Evolutionary conservation across 1,140 invertebrate genomes (phyloP), one percentile per base, ranked within the genome.

Genomic region (Sinonovacula constricta): DNA sequence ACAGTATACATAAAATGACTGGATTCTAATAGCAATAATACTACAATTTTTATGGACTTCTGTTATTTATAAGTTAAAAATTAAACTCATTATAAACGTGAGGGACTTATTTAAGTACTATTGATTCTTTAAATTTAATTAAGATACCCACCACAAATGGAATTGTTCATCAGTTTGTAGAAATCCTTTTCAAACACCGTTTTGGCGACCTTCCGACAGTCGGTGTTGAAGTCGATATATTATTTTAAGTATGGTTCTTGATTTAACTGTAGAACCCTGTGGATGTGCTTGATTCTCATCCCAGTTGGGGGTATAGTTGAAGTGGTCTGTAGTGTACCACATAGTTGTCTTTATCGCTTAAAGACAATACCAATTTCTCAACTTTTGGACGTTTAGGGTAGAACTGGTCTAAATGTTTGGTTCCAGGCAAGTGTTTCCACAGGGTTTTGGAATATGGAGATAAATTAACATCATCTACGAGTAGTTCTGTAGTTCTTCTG

Each of bases 211-310:
- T 57, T 57, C 24, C 54, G 12, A 24, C 54, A 57, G 12, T 57
- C 54, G 12, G 54, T 49, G 45, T 49, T 49, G 45, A 49, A 49
- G 45, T 49, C 45, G n/a, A 49, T 49, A n/a, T 49, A 49, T 49
- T 10, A n/a, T 49, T 49, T 49, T 10, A 49, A n/a, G n/a, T 49
- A 49, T 49, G 45, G 45, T 57, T 57, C 54, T 57, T 57, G 54
- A 26, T 57, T 12, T 12, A 57, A 57, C 24, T 57, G 54, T 57
- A 57, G 54, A 12, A 57, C 54, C 24, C 22, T 57, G 24, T 57
- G 54, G 7, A 57, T 24, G 54, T 57, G 54, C 54, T 57, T 57
- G 54, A 57, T 57, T 57, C 24, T 57, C 54, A 57, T 57, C 54
- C 54, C 22, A 57, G 54, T 57, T 57, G 54, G 54, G 24, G 54